Evolutionary conservation across 2,113 vertebrate genomes (phyloP), one percentile per base, ranked within the genome.

Genomic region (Butorides virescens): DNA sequence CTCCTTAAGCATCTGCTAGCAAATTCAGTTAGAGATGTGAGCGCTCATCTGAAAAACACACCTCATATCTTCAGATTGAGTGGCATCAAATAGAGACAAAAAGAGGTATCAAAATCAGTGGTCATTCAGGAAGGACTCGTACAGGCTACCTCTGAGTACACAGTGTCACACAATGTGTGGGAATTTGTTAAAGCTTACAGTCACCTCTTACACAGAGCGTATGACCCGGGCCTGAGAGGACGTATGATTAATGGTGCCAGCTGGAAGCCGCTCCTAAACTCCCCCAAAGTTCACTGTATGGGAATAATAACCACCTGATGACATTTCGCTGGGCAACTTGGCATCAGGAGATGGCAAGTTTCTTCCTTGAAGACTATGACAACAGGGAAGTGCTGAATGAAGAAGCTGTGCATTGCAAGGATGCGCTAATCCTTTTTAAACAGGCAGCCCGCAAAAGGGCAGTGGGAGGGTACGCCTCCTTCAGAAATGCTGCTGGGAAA

Each of bases 111-210:
- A 84, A 62, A 84, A 71, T 22, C 59, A 62, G 25, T 14, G 29
- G 46, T 56, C 23, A 8, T 18, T 76, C 46, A n/a, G 44, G 62
- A 68, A 61, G 47, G n/a, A n/a, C 29, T 37, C 30, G 19, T 1
- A 34, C 11, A 47, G 23, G 77, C 32, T 81, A 23, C 16, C 22
- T 61, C 30, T 29, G 32, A 67, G 66, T 4, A 19, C 0, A 0
- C 25, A 18, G 0, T 8, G 44, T 49, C 30, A 86, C 15, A 8
- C 27, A 32, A 42, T 1, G 7, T 5, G 11, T 0, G 0, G 50
- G 46, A 61, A 67, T 20, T 7, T 53, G 36, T 47, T 53, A n/a
- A 86, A 52, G n/a, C 65, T 52, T 29, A 44, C 29, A 4, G 26
- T 39, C 59, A 46, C 11, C 56, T 58, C 53, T 81, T 39, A 49